Conservation (phyloP, 1,140 invertebrate genomes). For the Rhysida immarginata region DNA sequence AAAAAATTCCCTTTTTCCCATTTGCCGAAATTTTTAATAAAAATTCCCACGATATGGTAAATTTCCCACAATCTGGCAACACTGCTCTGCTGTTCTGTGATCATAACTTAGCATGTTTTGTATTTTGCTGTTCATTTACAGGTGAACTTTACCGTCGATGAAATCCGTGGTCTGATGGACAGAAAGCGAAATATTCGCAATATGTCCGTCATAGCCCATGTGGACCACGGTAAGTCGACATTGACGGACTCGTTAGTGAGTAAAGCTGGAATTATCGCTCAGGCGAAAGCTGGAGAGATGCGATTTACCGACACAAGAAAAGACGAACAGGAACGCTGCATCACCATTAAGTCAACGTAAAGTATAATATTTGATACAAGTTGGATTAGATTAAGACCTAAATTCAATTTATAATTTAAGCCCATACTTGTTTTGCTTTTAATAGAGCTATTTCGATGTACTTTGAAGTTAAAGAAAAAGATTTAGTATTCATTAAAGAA, state of each 20-base stretch:
- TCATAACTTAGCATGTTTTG: neutral
- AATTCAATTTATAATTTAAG: neutral
- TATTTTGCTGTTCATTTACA: constrained; percentile 26
- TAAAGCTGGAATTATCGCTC: constrained; percentile 99
- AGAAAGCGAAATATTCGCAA: constrained; percentile 98
- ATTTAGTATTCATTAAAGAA: constrained; percentile 74
- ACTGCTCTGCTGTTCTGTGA: neutral
- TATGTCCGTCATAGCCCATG: constrained; percentile 99
- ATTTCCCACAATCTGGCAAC: constrained; percentile 12
- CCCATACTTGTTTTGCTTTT: constrained; percentile 13
- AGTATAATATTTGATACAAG: constrained; percentile 21
- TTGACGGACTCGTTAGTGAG: constrained; percentile 97
- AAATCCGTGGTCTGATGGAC: constrained; percentile 99
- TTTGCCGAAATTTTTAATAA: neutral
- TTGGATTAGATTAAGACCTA: neutral
- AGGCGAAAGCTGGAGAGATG: constrained; percentile 94
- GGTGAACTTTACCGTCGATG: constrained; percentile 99
- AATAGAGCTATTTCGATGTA: constrained; percentile 92
- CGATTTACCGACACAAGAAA: constrained; percentile 98
- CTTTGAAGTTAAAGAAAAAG: constrained; percentile 87
- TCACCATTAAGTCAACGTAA: constrained; percentile 99
- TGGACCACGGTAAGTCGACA: constrained; percentile 99
- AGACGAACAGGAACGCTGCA: constrained; percentile 98
- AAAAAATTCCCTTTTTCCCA: too few relatives aligned
- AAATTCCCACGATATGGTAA: constrained; percentile 37